Percentiles rank a stretch among this genome's conserved stretches.
Evolutionary conservation across 2,888 invertebrate genomes (phyloP).

Genomic region (Platycnemis pennipes): DNA sequence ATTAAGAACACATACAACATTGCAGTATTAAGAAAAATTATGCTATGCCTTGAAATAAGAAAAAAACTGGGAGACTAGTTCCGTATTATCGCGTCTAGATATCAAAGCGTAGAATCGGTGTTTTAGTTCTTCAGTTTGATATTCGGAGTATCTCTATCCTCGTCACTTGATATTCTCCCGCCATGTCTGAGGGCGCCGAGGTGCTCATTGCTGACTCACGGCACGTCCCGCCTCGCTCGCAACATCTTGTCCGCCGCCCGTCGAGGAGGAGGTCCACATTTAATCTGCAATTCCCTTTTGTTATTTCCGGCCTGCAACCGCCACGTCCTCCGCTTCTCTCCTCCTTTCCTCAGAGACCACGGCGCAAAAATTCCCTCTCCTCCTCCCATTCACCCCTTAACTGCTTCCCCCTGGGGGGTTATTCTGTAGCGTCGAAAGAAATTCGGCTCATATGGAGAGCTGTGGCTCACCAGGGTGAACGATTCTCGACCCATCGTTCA

Average conservation of each 20-base stretch:
- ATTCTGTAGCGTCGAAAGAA: no score
- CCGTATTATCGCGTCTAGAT: no score
- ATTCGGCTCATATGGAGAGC: no score
- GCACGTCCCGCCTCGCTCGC: background rate
- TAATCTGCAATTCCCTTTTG: slow-evolving; percentile 22
- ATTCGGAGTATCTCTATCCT: background rate
- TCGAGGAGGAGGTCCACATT: background rate
- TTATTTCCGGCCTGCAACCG: background rate
- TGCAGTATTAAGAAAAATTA: background rate
- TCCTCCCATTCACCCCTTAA: background rate
- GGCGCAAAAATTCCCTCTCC: background rate
- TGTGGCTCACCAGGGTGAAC: no score
- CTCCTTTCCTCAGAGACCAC: background rate
- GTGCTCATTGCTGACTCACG: background rate
- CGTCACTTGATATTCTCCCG: background rate
- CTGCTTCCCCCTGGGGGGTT: background rate
- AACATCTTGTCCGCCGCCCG: background rate
- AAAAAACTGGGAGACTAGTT: background rate
- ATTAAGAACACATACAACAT: background rate
- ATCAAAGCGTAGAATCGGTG: background rate
- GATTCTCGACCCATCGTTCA: no score
- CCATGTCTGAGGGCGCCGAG: background rate
- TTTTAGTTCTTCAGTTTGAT: background rate
- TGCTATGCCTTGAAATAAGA: background rate
- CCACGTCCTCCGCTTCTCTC: background rate